Evolutionary conservation across 2,888 invertebrate genomes (phyloP).

Genomic region (Phyllotreta cruciferae): DNA sequence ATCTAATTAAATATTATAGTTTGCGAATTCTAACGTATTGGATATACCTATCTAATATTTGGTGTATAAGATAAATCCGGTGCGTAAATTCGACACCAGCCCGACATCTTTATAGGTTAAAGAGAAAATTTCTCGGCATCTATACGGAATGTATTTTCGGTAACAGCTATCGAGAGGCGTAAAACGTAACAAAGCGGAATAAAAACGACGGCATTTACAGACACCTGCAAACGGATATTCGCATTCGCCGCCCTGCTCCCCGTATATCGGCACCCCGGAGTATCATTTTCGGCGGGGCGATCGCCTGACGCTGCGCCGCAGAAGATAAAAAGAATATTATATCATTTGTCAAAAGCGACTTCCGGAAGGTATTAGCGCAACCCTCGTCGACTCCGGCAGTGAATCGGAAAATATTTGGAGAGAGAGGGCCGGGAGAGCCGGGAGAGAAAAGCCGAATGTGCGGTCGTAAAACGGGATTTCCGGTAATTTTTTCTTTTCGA

Average conservation of each 20-base stretch:
- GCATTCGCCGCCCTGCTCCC: not conserved
- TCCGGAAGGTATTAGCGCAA: constrained; percentile 28
- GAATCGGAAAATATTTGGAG: constrained; percentile 39
- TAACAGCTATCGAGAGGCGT: too few species aligned
- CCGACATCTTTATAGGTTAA: too few species aligned
- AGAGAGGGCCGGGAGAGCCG: too few species aligned
- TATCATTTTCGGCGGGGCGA: not conserved
- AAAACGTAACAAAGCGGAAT: not conserved
- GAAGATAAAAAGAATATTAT: constrained; percentile 35
- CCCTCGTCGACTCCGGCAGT: constrained; percentile 26
- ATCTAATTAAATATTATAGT: too few species aligned
- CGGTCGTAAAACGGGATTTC: constrained; percentile 37
- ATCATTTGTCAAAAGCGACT: constrained; percentile 36
- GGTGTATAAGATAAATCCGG: not conserved
- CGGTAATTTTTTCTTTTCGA: constrained; percentile 1
- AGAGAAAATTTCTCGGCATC: too few species aligned
- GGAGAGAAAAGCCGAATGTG: constrained; percentile 35
- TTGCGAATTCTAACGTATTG: too few species aligned
- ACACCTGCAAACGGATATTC: constrained; percentile 18
- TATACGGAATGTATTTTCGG: too few species aligned
- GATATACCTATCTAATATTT: not conserved
- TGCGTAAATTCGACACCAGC: not conserved
- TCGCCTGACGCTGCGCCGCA: constrained; percentile 14
- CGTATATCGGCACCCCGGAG: not conserved
- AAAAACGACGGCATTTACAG: constrained; percentile 14